Conservation (phyloP, 2,888 invertebrate genomes). For the Mycogona germanica region DNA sequence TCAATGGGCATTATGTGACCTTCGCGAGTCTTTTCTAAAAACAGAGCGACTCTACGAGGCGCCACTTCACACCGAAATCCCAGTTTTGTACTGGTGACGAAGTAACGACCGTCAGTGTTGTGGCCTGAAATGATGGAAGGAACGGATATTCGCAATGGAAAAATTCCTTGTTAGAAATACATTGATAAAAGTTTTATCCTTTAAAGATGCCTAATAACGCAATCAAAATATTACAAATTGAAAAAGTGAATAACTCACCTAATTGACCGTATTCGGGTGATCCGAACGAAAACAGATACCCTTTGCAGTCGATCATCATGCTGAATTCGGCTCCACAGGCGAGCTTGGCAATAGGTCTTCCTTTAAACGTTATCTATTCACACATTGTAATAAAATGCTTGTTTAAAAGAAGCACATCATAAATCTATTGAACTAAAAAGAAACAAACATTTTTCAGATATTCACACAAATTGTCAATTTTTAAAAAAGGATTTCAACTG, state of each 20-base stretch:
- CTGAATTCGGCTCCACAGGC: conserved; percentile 89
- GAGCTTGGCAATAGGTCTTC: conserved; percentile 76
- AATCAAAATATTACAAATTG: no score
- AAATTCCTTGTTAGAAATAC: no score
- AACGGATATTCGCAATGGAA: no score
- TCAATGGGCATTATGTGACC: conserved; percentile 62
- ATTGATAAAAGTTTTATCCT: not conserved
- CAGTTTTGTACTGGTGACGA: conserved; percentile 76
- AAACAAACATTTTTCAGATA: not conserved
- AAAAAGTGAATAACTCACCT: conserved; percentile 34
- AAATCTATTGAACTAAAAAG: not conserved
- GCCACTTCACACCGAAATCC: conserved; percentile 72
- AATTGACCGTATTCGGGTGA: conserved; percentile 86
- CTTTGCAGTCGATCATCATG: conserved; percentile 77
- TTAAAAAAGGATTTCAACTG: no score
- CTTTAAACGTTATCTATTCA: conserved; percentile 41
- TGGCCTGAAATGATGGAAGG: conserved; percentile 47
- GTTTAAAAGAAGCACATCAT: not conserved
- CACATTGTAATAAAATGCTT: conserved; percentile 6
- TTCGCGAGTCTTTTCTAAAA: conserved; percentile 76
- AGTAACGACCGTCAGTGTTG: conserved; percentile 90
- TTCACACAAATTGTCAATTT: no score
- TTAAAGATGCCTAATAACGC: not conserved
- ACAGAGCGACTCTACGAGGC: conserved; percentile 72
- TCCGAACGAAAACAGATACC: conserved; percentile 80